Base-by-base conservation (phyloP, 2,113 vertebrate species). In the Tragelaphus imberbis region DNA sequence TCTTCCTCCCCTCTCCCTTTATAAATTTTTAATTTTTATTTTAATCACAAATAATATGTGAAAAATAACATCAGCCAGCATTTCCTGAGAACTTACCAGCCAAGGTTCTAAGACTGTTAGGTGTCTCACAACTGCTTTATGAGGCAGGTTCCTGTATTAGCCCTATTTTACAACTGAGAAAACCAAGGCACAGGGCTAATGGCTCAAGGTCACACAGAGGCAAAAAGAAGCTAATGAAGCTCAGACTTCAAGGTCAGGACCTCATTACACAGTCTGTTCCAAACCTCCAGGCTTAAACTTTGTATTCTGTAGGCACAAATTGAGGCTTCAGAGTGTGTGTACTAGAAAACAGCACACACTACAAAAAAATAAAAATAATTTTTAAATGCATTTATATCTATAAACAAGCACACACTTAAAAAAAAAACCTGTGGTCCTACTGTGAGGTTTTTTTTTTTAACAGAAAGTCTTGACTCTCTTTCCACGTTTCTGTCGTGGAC, bases 161-260 rank as follows among this genome's bases (percentile, higher is more conserved):
- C 3, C 13, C 68, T 49, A 49, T 68, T 95, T 95, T 53, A 91
- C 40, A 94, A 55, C 36, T 65, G 71, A 90, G 47, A 77, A 71
- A 88, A 63, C 36, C 65, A 61, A 94, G 77, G 86, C 59, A 61
- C 4, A 36, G 40, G 27, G 40, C 68, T 55, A 95, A 95, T 28
- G 16, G 49, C 81, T 51, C 56, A 65, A 96, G 84, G 93, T 95
- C 94, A 80, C 90, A 65, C 9, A 84, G 56, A 81, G 7, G 58
- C 63, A 88, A 75, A 89, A 87, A 95, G 79, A 87, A 92, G 36
- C 68, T 94, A 93, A 96, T 44, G 63, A 95, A 84, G 44, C 33
- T 79, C 51, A 12, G 61, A 11, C 85, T 94, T 79, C 96, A 53
- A 33, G 65, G 75, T 90, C 90, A 97, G 84, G 47, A 33, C n/a